Conservation (phyloP, 1,140 invertebrate genomes). For the Contarinia nasturtii region DNA sequence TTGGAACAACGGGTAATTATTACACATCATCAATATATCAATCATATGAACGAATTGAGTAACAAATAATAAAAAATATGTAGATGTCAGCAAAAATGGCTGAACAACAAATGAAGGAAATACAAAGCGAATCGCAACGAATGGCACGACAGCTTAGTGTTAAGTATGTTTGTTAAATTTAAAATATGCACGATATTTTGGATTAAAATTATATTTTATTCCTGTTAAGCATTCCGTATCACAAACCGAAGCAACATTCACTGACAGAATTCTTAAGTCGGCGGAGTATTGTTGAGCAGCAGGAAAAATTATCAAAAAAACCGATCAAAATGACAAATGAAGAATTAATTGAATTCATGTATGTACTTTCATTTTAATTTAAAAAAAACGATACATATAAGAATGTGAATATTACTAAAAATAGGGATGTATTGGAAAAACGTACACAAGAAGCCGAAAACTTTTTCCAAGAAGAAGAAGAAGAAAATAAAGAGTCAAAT, state of each 20-base stretch:
- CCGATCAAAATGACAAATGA: slow-evolving; percentile 27
- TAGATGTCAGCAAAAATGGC: slow-evolving; percentile 26
- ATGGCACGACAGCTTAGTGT: slow-evolving; percentile 40
- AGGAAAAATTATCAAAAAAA: slow-evolving; percentile 15
- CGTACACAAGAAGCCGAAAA: no score
- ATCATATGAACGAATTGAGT: no score
- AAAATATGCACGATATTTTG: background rate
- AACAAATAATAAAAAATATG: no score
- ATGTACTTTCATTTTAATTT: no score
- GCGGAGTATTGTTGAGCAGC: slow-evolving; percentile 14
- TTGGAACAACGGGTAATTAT: no score
- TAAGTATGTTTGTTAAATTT: slow-evolving; percentile 2
- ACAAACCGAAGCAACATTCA: slow-evolving; percentile 45
- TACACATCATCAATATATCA: no score
- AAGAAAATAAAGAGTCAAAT: no score
- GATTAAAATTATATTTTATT: slow-evolving; percentile 4
- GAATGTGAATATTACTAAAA: no score
- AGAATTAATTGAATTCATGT: slow-evolving; percentile 27
- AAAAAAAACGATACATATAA: no score
- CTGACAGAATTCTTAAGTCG: slow-evolving; percentile 43
- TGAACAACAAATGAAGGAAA: slow-evolving; percentile 22
- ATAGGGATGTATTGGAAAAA: no score
- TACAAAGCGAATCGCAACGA: slow-evolving; percentile 33
- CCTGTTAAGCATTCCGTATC: slow-evolving; percentile 39
- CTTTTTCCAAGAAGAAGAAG: no score